phyloP scores from a whole-genome alignment of 2,113 vertebrate genomes.

The Neogobius melanostomus region DNA sequence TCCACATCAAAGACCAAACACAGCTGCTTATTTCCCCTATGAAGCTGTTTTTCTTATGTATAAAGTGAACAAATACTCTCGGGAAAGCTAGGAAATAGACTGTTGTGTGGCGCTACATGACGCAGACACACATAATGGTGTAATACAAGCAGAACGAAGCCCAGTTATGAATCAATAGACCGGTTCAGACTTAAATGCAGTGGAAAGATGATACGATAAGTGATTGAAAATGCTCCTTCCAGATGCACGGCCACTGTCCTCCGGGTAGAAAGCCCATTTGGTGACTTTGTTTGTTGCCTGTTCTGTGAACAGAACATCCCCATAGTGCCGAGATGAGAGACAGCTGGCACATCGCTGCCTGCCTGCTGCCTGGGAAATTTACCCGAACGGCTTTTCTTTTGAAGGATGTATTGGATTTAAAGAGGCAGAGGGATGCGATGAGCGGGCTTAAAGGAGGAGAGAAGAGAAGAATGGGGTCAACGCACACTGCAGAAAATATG shows the following conservation, averaged over 20 bases:
- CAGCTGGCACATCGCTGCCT: constrained; percentile 40
- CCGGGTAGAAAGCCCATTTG: constrained; percentile 26
- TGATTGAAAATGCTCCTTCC: constrained; percentile 44
- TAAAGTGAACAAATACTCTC: constrained; percentile 2
- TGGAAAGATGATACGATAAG: constrained; percentile 25
- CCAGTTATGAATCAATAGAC: constrained; percentile 33
- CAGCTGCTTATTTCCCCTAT: neutral
- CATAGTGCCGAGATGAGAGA: constrained; percentile 23
- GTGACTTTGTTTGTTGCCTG: constrained; percentile 27
- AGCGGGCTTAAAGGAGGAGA: constrained; percentile 25
- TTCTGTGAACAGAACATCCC: constrained; percentile 29
- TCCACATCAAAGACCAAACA: neutral
- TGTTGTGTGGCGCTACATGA: constrained; percentile 9
- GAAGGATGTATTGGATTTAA: constrained; percentile 45
- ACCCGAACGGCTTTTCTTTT: constrained; percentile 31
- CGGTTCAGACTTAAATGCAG: constrained; percentile 38
- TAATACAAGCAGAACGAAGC: constrained; percentile 4
- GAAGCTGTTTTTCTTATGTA: neutral
- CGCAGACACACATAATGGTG: neutral
- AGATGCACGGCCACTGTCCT: constrained; percentile 34
- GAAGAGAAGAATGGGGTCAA: constrained; percentile 45
- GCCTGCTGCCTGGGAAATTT: constrained; percentile 11
- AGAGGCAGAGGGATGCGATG: constrained; percentile 21
- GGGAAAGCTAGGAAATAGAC: constrained; percentile 11
- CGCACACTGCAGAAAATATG: constrained; percentile 8